Conservation (phyloP, 2,113 vertebrate genomes). For the Hoplias malabaricus region DNA sequence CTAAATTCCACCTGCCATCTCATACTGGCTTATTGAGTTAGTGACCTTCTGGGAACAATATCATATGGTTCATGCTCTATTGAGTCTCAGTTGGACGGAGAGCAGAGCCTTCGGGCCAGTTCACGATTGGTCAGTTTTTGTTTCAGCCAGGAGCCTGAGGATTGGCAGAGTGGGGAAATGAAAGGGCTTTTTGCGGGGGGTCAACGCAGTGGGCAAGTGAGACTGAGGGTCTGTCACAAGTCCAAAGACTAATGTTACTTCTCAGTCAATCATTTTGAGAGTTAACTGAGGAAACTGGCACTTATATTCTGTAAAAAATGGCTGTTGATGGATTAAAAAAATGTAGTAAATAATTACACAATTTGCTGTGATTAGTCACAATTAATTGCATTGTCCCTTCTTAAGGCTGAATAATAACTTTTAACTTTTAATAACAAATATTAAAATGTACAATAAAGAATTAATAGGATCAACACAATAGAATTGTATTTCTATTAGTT, state of each 20-base stretch:
- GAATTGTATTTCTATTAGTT: too few relatives aligned
- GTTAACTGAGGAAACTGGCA: neutral
- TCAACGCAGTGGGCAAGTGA: neutral
- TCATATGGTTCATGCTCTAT: neutral
- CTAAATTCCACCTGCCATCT: neutral
- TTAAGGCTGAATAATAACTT: too few relatives aligned
- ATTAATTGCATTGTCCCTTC: too few relatives aligned
- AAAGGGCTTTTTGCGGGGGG: neutral
- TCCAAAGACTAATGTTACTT: neutral
- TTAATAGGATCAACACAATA: too few relatives aligned
- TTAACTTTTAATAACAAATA: too few relatives aligned
- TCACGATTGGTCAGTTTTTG: neutral
- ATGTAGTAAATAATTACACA: too few relatives aligned
- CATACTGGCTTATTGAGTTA: neutral
- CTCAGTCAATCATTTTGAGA: neutral
- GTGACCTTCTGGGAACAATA: neutral
- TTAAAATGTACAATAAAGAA: too few relatives aligned
- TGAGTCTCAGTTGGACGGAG: neutral
- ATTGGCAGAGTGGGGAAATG: neutral
- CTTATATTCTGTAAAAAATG: neutral
- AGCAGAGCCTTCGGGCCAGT: neutral
- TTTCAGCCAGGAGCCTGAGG: neutral
- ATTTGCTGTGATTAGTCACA: too few relatives aligned
- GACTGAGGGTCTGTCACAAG: too few relatives aligned
- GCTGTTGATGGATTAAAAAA: too few relatives aligned